phyloP scores from a whole-genome alignment of 2,797 vertebrate genomes.

The Sebastes matsubarae region DNA sequence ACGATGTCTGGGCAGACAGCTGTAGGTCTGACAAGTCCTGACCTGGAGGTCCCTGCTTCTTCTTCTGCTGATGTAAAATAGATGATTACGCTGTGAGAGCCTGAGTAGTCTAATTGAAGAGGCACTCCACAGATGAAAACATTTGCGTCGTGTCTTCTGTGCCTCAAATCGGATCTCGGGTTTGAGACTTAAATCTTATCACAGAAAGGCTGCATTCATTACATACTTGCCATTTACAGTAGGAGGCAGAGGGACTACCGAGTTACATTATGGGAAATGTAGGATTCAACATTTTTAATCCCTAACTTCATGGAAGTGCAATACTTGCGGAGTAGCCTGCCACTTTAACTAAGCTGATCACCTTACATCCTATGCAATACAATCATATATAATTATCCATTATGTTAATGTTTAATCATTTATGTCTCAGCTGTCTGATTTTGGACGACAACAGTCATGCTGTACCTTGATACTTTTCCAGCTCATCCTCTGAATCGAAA shows the following conservation, averaged over 20 bases:
- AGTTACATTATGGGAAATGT: neutral
- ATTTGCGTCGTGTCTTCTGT: neutral
- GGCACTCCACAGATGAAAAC: neutral
- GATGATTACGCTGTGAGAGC: neutral
- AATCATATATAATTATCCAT: neutral
- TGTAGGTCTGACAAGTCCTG: constrained; percentile 21
- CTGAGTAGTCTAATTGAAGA: neutral
- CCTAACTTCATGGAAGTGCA: neutral
- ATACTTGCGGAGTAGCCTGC: neutral
- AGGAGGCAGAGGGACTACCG: neutral
- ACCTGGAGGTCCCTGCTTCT: constrained; percentile 26
- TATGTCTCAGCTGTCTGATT: neutral
- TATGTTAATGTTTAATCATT: neutral
- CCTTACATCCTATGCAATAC: neutral
- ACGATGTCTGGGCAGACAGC: constrained; percentile 49
- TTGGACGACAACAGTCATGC: neutral
- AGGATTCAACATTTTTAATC: neutral
- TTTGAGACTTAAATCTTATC: neutral
- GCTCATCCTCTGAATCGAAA: constrained; percentile 58
- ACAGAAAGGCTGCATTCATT: neutral
- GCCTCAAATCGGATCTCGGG: neutral
- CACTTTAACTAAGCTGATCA: neutral
- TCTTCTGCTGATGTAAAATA: constrained; percentile 58
- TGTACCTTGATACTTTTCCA: constrained; percentile 73
- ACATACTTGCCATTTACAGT: neutral